phyloP scores from a whole-genome alignment of 2,113 vertebrate genomes.

The Phylloscopus whistleri region DNA sequence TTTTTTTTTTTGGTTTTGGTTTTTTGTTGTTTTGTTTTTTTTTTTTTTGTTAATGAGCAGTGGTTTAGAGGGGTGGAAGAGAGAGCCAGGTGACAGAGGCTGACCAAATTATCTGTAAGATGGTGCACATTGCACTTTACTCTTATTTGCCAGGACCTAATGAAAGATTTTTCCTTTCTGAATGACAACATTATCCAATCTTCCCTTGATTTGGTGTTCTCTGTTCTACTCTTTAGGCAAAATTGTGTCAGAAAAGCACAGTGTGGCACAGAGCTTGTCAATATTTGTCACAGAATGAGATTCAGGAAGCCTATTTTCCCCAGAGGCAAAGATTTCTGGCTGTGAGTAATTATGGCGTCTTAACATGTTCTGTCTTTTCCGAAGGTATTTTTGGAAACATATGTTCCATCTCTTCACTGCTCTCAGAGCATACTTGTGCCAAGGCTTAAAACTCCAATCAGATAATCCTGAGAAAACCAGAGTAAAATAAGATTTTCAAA shows the following conservation, averaged over 20 bases:
- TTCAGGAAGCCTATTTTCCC: conserved; percentile 20
- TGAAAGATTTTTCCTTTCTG: not conserved
- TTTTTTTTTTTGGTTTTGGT: not conserved
- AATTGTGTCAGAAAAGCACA: conserved; percentile 32
- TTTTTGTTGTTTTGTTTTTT: no score
- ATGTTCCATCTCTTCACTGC: conserved; percentile 25
- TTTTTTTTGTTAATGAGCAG: not conserved
- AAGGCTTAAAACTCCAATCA: conserved; percentile 10
- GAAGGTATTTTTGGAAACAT: conserved; percentile 62
- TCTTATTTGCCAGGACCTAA: not conserved
- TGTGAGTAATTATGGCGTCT: conserved; percentile 55
- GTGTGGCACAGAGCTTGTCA: conserved; percentile 20
- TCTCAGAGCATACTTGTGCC: conserved; percentile 13
- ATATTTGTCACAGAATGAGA: conserved; percentile 36
- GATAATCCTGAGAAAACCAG: not conserved
- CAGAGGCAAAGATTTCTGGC: conserved; percentile 41
- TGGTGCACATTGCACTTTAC: not conserved
- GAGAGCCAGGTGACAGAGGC: not conserved
- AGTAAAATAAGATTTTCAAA: not conserved
- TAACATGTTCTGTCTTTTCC: conserved; percentile 52
- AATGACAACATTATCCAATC: not conserved
- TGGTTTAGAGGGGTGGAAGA: not conserved
- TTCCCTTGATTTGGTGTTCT: not conserved
- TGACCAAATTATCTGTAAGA: not conserved
- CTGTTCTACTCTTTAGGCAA: not conserved